phyloP scores from a whole-genome alignment of 1,140 invertebrate genomes.

The Copidosoma floridanum region DNA sequence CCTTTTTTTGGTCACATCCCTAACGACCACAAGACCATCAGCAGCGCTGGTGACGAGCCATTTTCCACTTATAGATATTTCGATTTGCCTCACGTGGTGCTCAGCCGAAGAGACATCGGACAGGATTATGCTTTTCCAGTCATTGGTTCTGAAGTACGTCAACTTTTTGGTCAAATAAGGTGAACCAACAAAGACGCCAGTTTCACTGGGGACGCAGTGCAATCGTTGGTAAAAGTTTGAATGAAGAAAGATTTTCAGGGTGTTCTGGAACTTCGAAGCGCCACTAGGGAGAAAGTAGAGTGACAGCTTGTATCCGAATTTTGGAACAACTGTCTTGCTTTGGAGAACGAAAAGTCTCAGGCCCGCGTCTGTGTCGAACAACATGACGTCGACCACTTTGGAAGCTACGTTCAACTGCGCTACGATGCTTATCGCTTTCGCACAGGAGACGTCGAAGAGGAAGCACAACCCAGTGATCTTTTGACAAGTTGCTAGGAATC shows the following conservation, averaged over 20 bases:
- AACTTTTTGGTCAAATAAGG: constrained; percentile 40
- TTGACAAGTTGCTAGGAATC: constrained; percentile 34
- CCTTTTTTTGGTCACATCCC: constrained; percentile 14
- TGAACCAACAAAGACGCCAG: constrained; percentile 30
- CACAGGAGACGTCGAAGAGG: constrained; percentile 33
- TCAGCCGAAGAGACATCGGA: constrained; percentile 12
- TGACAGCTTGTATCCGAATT: constrained; percentile 28
- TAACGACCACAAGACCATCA: constrained; percentile 40
- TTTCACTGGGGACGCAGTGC: constrained; percentile 25
- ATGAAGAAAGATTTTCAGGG: neutral
- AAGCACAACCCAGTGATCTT: constrained; percentile 39
- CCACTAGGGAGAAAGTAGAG: constrained; percentile 29
- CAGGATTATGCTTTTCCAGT: constrained; percentile 23
- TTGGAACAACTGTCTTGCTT: neutral
- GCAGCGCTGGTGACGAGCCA: constrained; percentile 38
- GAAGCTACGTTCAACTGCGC: constrained; percentile 19
- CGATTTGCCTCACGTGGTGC: constrained; percentile 38
- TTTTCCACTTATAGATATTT: constrained; percentile 32
- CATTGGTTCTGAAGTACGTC: constrained; percentile 28
- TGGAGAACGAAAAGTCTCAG: constrained; percentile 35
- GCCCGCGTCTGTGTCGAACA: constrained; percentile 27
- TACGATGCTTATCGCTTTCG: constrained; percentile 28
- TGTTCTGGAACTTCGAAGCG: constrained; percentile 7
- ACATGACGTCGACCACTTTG: constrained; percentile 35
- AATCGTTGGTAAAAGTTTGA: constrained; percentile 29